phyloP scores from a whole-genome alignment of 2,888 invertebrate species.

The Parochlus steinenii region DNA sequence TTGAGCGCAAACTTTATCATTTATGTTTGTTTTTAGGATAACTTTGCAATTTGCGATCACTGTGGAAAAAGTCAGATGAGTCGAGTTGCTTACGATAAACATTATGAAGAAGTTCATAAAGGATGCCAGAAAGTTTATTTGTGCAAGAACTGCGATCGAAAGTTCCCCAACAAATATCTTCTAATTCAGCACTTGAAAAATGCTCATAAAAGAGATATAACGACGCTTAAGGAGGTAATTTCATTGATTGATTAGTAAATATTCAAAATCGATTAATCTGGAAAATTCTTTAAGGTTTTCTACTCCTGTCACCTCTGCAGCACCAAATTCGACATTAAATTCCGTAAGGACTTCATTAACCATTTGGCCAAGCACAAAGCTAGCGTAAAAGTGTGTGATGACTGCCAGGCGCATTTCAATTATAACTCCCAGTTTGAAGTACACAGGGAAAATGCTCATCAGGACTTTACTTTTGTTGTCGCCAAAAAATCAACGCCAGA shows the following conservation, averaged over 20 bases:
- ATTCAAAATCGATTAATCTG: no score
- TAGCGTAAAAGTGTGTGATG: neutral
- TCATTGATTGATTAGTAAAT: no score
- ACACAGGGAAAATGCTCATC: conserved; percentile 8
- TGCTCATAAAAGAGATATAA: conserved; percentile 2
- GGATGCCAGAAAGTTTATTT: neutral
- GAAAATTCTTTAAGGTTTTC: no score
- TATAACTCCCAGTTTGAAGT: neutral
- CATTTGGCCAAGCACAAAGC: conserved; percentile 3
- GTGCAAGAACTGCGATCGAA: neutral
- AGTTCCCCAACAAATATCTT: conserved; percentile 5
- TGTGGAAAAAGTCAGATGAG: conserved; percentile 5
- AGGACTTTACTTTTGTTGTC: conserved; percentile 5
- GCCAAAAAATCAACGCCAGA: neutral
- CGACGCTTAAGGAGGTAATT: conserved; percentile 3
- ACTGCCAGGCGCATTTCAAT: conserved; percentile 3
- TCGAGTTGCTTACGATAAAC: neutral
- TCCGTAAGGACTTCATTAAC: conserved; percentile 2
- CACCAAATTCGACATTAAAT: neutral
- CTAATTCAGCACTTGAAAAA: conserved; percentile 3
- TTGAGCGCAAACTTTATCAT: no score
- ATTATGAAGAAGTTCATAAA: conserved; percentile 1
- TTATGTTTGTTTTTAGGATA: conserved; percentile 6
- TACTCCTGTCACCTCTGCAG: conserved; percentile 7
- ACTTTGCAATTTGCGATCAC: conserved; percentile 3